phyloP scores from a whole-genome alignment of 2,797 vertebrate species.

The Liasis olivaceus region DNA sequence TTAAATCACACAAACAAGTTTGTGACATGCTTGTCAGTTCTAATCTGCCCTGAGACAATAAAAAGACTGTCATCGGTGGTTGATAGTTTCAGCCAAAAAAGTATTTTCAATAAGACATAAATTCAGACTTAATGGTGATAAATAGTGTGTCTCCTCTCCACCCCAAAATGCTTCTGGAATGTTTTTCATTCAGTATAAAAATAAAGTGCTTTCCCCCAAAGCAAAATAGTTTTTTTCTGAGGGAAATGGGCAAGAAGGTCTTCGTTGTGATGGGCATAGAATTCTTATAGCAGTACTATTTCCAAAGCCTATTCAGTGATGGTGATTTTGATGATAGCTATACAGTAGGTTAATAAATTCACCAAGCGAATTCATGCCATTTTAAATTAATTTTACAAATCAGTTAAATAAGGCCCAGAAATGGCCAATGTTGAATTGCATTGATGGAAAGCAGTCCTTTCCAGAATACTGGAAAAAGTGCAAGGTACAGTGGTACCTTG shows the following conservation, averaged over 20 bases:
- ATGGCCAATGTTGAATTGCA: neutral
- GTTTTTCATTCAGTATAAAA: neutral
- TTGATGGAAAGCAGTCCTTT: neutral
- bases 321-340: neutral
- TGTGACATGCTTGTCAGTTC: slow-evolving; percentile 11
- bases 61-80: neutral
- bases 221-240: neutral
- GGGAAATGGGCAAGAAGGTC: slow-evolving; percentile 11
- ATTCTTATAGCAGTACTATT: slow-evolving; percentile 18
- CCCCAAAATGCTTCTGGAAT: neutral
- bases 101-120: fast-evolving
- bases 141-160: neutral
- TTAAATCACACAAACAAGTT: slow-evolving; percentile 2
- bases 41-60: neutral
- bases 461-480: neutral
- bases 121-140: neutral
- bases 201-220: neutral
- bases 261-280: slow-evolving; percentile 23
- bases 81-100: neutral
- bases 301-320: slow-evolving; percentile 4
- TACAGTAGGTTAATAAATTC: neutral
- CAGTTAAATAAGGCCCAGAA: neutral
- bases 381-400: neutral
- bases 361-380: slow-evolving; percentile 29
- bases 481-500: too few relatives aligned